These are phyloP conservation scores for Polyodon spathula DNA, from an alignment of 2,113 vertebrate species.

Conservation along the genomic window DNA sequence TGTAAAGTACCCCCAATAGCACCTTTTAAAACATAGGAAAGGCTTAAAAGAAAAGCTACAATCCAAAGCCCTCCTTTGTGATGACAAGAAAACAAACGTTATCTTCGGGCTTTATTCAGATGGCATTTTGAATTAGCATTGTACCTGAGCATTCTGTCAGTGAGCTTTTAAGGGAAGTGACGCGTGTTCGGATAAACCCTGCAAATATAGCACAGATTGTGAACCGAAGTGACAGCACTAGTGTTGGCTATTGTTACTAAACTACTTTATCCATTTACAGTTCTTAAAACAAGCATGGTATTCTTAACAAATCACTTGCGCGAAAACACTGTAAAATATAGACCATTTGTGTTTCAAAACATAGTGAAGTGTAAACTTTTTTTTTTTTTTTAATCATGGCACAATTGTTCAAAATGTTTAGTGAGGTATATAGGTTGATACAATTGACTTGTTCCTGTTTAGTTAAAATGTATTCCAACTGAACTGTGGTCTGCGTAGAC, in stretches of 20 bases:
- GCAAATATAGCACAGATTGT: slow-evolving; percentile 8
- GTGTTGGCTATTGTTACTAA: slow-evolving; percentile 2
- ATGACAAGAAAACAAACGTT: slow-evolving; percentile 14
- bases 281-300: slow-evolving; percentile 7
- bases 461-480: too few species aligned
- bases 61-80: slow-evolving; percentile 12
- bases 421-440: too few species aligned
- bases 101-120: neutral
- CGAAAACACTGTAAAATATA: too few species aligned
- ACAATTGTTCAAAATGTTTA: too few species aligned
- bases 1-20: neutral
- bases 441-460: too few species aligned
- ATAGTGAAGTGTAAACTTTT: too few species aligned
- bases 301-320: slow-evolving; percentile 1
- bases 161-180: neutral
- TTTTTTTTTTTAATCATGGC: too few species aligned
- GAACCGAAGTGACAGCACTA: slow-evolving; percentile 14
- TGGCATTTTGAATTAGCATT: slow-evolving; percentile 9
- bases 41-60: slow-evolving; percentile 5
- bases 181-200: neutral
- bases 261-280: slow-evolving; percentile 7
- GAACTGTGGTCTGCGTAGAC: too few species aligned
- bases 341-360: too few species aligned
- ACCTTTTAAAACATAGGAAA: slow-evolving; percentile 5
- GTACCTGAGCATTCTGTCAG: slow-evolving; percentile 10